Conservation (phyloP, 2,113 vertebrate species). For the Phalacrocorax pelagicus region DNA sequence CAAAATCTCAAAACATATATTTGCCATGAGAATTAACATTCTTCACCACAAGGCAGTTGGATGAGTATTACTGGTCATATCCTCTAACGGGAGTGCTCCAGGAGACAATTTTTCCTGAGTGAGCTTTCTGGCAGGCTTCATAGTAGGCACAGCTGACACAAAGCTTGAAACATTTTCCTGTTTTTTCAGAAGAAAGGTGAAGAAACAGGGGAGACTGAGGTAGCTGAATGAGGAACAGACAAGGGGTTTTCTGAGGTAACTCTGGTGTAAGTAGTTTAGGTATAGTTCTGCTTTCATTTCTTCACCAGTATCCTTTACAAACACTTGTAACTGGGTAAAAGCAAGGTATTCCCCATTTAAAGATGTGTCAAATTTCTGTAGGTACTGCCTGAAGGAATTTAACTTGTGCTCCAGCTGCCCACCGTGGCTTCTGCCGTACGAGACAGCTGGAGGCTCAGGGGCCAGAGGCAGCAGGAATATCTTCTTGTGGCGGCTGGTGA, state of each 20-base stretch:
- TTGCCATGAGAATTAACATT: neutral
- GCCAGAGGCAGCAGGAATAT: neutral
- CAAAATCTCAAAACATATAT: neutral
- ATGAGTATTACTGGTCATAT: neutral
- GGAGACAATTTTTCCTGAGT: neutral
- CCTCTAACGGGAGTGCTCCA: neutral
- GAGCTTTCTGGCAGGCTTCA: neutral
- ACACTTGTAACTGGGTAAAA: neutral
- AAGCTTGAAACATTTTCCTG: neutral
- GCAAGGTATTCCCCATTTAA: neutral
- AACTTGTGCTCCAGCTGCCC: fast-evolving
- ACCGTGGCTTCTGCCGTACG: fast-evolving
- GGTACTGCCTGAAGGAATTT: neutral
- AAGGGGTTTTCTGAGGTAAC: neutral
- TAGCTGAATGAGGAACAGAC: neutral
- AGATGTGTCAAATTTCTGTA: neutral
- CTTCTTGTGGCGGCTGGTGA: neutral
- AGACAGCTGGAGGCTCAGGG: neutral
- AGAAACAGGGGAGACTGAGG: neutral
- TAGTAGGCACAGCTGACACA: neutral
- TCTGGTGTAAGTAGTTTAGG: neutral
- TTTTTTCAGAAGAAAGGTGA: neutral
- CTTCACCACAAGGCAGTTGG: neutral
- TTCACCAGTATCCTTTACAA: neutral
- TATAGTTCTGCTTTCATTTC: neutral